Percentiles rank a stretch among this genome's conserved stretches.
Conservation (phyloP, 2,888 invertebrate genomes). For the Cryptocephalus moraei region DNA sequence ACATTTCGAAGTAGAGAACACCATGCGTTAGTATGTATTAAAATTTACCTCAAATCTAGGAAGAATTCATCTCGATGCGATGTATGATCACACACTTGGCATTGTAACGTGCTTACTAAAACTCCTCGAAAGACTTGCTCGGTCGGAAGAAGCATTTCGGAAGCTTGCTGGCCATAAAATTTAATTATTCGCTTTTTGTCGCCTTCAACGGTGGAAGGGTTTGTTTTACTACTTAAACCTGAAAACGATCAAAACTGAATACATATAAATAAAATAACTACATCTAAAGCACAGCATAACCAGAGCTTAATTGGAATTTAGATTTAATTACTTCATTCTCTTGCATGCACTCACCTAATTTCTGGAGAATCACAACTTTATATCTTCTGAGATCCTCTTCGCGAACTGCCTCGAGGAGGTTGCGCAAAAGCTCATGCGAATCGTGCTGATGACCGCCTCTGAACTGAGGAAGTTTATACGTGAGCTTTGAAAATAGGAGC, state of each 20-base stretch:
- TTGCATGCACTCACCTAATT: conserved; percentile 43
- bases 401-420: conserved; percentile 79
- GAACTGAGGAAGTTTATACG: conserved; percentile 69
- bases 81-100: conserved; percentile 79
- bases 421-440: conserved; percentile 86
- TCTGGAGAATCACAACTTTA: conserved; percentile 68
- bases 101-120: conserved; percentile 79
- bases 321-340: too few species aligned
- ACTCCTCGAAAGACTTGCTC: conserved; percentile 92
- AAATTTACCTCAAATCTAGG: conserved; percentile 58
- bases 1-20: conserved; percentile 1
- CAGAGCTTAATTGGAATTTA: too few species aligned
- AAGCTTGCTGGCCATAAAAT: conserved; percentile 73
- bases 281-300: too few species aligned
- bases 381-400: conserved; percentile 70
- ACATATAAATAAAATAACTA: too few species aligned
- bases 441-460: conserved; percentile 94
- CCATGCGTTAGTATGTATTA: neutral
- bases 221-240: conserved; percentile 54
- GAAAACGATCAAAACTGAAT: conserved; percentile 1
- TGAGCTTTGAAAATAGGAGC: conserved; percentile 51
- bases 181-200: conserved; percentile 68
- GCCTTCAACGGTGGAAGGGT: conserved; percentile 67
- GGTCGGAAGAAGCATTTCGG: conserved; percentile 63
- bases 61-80: conserved; percentile 88